Base-by-base conservation (phyloP, 2,797 vertebrate genomes). In the Sylvia borin region DNA sequence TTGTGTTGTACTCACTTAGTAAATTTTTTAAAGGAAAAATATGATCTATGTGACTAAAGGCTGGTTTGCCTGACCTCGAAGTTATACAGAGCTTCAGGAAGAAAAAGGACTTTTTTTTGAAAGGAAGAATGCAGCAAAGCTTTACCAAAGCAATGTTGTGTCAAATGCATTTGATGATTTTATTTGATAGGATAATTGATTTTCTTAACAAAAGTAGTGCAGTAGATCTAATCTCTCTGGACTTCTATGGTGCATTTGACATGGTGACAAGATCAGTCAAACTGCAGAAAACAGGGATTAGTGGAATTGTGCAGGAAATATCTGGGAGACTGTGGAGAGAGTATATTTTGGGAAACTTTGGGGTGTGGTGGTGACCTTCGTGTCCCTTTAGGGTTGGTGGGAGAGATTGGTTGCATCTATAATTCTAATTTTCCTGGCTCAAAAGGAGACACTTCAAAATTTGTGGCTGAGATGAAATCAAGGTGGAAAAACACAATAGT, bases 141-240 rank as follows among this genome's bases (percentile, higher is more conserved):
- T 84, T 93, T 60, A 64, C 55, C 73, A 45, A 62, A 90, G 51
- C 36, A 75, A 11, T 75, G 72, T 51, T 91, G 76, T 86, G 77
- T 88, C 79, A 73, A 73, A 66, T 40, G 32, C 42, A 88, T 73
- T 60, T 92, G 93, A 68, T 70, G 29, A 77, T 95, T 95, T 94
- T 86, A 70, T 93, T 94, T 86, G 83, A 84, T 92, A 85, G 88
- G 85, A 75, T 92, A 85, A 94, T 90, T 77, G 77, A 86, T 95
- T 94, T 94, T 90, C 71, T 85, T 73, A 73, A 90, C 83, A 90
- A 94, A 88, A 86, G 45, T 58, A 29, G 40, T 38, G n/a, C 67
- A 79, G 85, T 66, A 85, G 88, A 97, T 95, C 31, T 88, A 93
- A 96, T 90, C 93, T 92, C 58, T 82, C 74, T 64, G 85, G 77